phyloP scores from a whole-genome alignment of 2,797 vertebrate genomes.

The Coreius guichenoti region DNA sequence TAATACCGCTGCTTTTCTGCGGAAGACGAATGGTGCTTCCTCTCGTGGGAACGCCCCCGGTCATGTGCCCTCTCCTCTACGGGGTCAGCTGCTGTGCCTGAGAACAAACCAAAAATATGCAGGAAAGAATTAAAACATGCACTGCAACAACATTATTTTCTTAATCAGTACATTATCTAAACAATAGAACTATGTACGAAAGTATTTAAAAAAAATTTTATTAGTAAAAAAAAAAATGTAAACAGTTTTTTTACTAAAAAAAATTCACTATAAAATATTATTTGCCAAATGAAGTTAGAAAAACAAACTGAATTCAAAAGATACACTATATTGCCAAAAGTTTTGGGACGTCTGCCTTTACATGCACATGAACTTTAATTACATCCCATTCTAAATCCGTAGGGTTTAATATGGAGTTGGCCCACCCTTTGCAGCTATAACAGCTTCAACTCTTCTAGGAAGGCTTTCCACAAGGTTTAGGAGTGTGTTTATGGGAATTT shows the following conservation, averaged over 20 bases:
- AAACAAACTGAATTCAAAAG: background rate
- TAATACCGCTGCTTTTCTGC: constrained; percentile 95
- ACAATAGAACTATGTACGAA: background rate
- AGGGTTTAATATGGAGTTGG: no score
- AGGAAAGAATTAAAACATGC: background rate
- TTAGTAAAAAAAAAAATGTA: no score
- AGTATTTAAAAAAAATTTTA: background rate
- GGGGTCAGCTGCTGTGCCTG: constrained; percentile 57
- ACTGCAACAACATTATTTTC: background rate
- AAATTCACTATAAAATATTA: background rate
- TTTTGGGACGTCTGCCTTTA: no score
- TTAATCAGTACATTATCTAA: background rate
- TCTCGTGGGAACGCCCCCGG: constrained; percentile 91
- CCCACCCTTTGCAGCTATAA: no score
- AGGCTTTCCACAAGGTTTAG: no score
- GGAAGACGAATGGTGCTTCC: constrained; percentile 90
- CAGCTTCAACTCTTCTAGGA: no score
- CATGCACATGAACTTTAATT: no score
- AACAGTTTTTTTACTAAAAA: background rate
- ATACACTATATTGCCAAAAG: no score
- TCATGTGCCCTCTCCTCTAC: constrained; percentile 81
- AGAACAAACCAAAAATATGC: constrained; percentile 14
- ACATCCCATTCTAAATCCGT: no score
- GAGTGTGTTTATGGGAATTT: no score
- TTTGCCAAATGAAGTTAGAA: background rate